phyloP scores from a whole-genome alignment of 2,888 invertebrate genomes.

The Gnatocerus cornutus region DNA sequence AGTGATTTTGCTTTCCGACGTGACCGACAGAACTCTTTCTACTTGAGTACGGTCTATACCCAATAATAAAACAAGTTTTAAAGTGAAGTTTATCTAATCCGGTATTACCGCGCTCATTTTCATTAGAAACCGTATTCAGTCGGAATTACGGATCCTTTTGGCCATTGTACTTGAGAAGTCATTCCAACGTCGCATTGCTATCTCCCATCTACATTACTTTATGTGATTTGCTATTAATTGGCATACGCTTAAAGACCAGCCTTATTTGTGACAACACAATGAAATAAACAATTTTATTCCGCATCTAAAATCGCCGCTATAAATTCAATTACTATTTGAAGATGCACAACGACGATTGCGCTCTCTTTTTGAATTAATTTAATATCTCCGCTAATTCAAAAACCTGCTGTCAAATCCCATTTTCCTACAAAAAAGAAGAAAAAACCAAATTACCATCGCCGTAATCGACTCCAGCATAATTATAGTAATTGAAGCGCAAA shows the following conservation, averaged over 20 bases:
- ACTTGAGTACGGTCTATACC: background rate
- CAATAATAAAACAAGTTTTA: slow-evolving; percentile 21
- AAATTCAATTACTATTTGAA: slow-evolving; percentile 66
- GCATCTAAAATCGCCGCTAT: slow-evolving; percentile 60
- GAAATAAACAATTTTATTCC: slow-evolving; percentile 63
- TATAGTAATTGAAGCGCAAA: slow-evolving; percentile 51
- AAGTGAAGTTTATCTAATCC: slow-evolving; percentile 39
- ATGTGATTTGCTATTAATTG: slow-evolving; percentile 66
- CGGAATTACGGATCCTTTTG: slow-evolving; percentile 44
- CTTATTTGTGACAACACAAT: slow-evolving; percentile 63
- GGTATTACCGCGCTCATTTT: slow-evolving; percentile 41
- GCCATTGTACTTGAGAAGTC: slow-evolving; percentile 49
- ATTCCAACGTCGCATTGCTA: slow-evolving; percentile 48
- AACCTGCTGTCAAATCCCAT: slow-evolving; percentile 39
- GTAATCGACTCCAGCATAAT: slow-evolving; percentile 50
- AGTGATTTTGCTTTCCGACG: slow-evolving; percentile 16
- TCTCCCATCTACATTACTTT: slow-evolving; percentile 65
- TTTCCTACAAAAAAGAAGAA: slow-evolving; percentile 19
- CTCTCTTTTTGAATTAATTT: slow-evolving; percentile 58
- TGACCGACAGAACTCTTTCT: slow-evolving; percentile 4
- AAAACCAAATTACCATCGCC: slow-evolving; percentile 28
- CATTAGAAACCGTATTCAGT: slow-evolving; percentile 41
- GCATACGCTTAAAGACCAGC: slow-evolving; percentile 57
- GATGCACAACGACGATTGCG: slow-evolving; percentile 62
- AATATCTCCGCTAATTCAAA: slow-evolving; percentile 54